Conservation (phyloP, 1,140 invertebrate genomes). For the Drosophila nasuta region DNA sequence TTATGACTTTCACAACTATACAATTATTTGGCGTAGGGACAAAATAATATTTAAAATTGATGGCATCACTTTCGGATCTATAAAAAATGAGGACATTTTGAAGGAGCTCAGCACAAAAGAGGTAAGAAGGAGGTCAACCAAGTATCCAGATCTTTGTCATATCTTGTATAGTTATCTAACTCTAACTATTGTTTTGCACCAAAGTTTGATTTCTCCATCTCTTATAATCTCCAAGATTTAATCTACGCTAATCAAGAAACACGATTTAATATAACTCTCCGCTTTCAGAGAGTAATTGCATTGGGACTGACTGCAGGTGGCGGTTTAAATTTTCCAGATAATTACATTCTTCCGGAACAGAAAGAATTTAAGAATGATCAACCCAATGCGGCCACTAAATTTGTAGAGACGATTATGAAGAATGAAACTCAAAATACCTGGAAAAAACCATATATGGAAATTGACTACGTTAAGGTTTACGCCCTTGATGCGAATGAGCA, state of each 20-base stretch:
- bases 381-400: neutral
- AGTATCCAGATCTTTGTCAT: neutral
- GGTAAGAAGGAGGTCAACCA: constrained; percentile 9
- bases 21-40: constrained; percentile 87
- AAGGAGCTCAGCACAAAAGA: neutral
- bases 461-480: constrained; percentile 50
- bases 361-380: constrained; percentile 29
- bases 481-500: constrained; percentile 15
- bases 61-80: constrained; percentile 63
- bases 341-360: neutral
- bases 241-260: too few species aligned
- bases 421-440: neutral
- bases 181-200: too few species aligned
- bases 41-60: constrained; percentile 86
- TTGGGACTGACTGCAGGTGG: constrained; percentile 58
- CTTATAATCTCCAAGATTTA: neutral
- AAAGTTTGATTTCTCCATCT: neutral
- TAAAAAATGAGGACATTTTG: neutral
- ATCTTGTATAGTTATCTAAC: too few species aligned
- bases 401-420: neutral
- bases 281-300: constrained; percentile 81
- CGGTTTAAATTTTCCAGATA: constrained; percentile 46
- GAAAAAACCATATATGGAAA: constrained; percentile 5
- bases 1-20: constrained; percentile 88
- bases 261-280: neutral